Base-by-base conservation (phyloP, 2,113 vertebrate genomes). In the Chloropsis cyanopogon region DNA sequence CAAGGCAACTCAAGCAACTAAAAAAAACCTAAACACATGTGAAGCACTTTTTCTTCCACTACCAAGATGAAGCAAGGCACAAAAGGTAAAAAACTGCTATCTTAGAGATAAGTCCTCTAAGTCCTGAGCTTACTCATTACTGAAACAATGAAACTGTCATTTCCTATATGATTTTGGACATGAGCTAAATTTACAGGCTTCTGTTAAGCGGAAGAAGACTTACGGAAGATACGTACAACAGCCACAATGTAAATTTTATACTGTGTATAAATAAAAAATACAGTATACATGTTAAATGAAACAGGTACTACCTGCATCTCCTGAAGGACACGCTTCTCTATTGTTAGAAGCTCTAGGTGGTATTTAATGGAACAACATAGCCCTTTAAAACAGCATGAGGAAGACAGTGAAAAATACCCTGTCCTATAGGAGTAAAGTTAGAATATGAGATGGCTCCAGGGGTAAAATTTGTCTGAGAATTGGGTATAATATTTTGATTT, bases 251-350 rank as follows among this genome's bases (percentile, higher is more conserved):
- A 29, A 8, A 53, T 66, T 86, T 63, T 81, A 42, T 54, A 41
- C 24, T 18, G 12, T 1, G 1, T 7, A 68, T 35, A 78, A 66
- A 63, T 78, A 71, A 84, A 91, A 87, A 82, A 53, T 3, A 31
- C 4, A 47, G 42, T 37, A 52, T 13, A 14, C 5, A 6, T 0
- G 0, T 84, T 28, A 50, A 50, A 73, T 1, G 2, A 64, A 82
- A 46, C 7, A 35, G 31, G 26, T 41, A 49, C 16, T 31, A 37
- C 7, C 14, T 68, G n/a, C 41, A 69, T 23, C 25, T 87, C 46
- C 37, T 21, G n/a, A 69, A 85, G 14, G 25, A 68, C 39, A 9
- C n/a, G 6, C 2, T 61, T 68, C 21, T 56, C 61, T 85, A 2
- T 12, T n/a, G 5, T 17, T 33, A 56, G 49, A 84, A 37, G 12